A percentile compares a stretch with the other conserved stretches of the same genome.
Evolutionary conservation across 1,140 invertebrate species (phyloP).

Genomic region (Bombus balteatus): DNA sequence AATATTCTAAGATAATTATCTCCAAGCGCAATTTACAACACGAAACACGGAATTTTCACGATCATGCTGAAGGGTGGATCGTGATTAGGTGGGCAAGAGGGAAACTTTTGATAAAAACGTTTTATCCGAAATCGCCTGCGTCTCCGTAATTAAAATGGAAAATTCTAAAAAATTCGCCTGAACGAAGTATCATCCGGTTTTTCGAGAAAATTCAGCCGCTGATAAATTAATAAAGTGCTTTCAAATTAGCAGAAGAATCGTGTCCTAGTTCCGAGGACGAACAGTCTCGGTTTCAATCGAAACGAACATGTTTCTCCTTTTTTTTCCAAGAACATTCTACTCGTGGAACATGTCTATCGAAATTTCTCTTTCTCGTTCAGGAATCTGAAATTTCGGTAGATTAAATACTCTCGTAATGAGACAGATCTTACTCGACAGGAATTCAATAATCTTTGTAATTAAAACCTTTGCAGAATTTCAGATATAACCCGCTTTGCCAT

Average conservation of each 20-base stretch:
- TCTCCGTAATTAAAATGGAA: neutral
- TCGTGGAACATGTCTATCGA: neutral
- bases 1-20: neutral
- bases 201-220: neutral
- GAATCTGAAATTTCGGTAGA: neutral
- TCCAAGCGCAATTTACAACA: neutral
- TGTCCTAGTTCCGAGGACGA: conserved; percentile 1
- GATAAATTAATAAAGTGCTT: conserved; percentile 27
- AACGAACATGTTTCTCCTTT: neutral
- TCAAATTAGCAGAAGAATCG: conserved; percentile 17
- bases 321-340: neutral
- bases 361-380: neutral
- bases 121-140: no score
- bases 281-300: neutral
- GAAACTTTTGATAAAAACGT: neutral
- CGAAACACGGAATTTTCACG: conserved; percentile 8
- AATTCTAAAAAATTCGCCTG: neutral
- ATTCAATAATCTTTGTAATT: neutral
- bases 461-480: neutral
- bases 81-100: neutral
- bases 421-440: neutral
- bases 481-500: neutral
- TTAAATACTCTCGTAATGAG: neutral
- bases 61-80: no score
- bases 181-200: neutral